Evolutionary conservation across 2,113 vertebrate genomes (phyloP), one percentile per base, ranked within the genome.

Genomic region (Isichthys henryi): DNA sequence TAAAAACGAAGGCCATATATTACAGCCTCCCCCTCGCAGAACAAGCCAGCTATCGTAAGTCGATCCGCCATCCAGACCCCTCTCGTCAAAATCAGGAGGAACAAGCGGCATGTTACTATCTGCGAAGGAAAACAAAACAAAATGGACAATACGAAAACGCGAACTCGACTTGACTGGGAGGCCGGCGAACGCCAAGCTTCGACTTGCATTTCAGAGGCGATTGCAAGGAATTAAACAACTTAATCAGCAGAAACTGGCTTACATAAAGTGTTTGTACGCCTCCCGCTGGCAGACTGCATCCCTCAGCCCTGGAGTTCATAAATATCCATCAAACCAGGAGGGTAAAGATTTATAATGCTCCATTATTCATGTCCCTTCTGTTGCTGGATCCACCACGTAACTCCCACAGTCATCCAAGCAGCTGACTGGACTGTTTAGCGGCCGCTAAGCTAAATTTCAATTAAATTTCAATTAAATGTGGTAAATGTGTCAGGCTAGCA

Each of bases 391-490:
- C 48, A 31, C 48, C 8, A 50, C 10, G 10, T 19, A 53, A 87
- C 23, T 53, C 50, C 85, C 50, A 87, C 85, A 87, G 49, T 53
- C 48, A 2, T 27, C 35, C 49, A 19, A 56, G 85, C 27, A 86
- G 83, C 45, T 48, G 83, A 80, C 74, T 43, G 15, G 17, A 43
- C 35, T 8, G 74, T 80, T 80, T 43, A 43, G 74, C 35, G 15
- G 13, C 35, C 0, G 74, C 74, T 19, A 80, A 86, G 23, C 46
- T 17, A 50, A 86, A 50, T 27, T 17, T 86, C 46, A 49, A 15
- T 86, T 48, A 49, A n/a, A 86, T 86, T 86, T 48, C 83, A 49
- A 50, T 48, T 86, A 86, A 86, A 86, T 50, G 45, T 49, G 83
- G 9, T 49, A 50, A 50, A 49, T 46, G 82, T 46, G 39, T 46